Conservation (phyloP, 2,797 vertebrate genomes). For the Clarias fuscus region DNA sequence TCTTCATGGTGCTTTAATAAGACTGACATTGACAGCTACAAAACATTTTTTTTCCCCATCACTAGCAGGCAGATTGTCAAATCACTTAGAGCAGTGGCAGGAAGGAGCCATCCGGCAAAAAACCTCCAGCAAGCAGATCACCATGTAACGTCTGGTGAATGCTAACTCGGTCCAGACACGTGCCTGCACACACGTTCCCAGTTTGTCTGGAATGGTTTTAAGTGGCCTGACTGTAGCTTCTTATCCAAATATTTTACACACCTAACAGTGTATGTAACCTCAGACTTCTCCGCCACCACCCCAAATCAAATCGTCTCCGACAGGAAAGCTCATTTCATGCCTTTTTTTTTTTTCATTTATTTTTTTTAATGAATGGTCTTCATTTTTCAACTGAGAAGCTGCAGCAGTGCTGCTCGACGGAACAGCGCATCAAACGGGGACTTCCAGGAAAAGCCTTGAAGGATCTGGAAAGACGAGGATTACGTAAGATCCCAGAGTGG, state of each 20-base stretch:
- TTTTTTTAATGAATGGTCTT: conserved; percentile 16
- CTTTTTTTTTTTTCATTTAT: background rate
- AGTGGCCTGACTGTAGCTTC: background rate
- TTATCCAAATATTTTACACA: conserved; percentile 18
- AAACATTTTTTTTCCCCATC: background rate
- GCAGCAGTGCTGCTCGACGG: background rate
- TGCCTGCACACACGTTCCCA: background rate
- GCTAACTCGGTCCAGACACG: conserved; percentile 14
- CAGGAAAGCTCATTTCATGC: background rate
- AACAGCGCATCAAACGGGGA: background rate
- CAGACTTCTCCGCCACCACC: background rate
- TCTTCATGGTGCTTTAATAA: background rate
- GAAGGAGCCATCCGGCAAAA: background rate
- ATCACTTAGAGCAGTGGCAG: background rate
- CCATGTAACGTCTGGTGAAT: background rate
- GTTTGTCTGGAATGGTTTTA: conserved; percentile 4
- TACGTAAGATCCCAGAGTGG: background rate
- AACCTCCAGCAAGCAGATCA: background rate
- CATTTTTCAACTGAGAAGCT: conserved; percentile 3
- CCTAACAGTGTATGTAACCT: conserved; percentile 12
- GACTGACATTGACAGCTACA: background rate
- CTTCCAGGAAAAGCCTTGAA: conserved; percentile 14
- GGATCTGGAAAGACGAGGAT: background rate
- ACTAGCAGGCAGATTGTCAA: background rate
- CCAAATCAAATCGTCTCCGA: background rate